phyloP scores from a whole-genome alignment of 1,140 invertebrate genomes.

The Sarcophaga bullata region DNA sequence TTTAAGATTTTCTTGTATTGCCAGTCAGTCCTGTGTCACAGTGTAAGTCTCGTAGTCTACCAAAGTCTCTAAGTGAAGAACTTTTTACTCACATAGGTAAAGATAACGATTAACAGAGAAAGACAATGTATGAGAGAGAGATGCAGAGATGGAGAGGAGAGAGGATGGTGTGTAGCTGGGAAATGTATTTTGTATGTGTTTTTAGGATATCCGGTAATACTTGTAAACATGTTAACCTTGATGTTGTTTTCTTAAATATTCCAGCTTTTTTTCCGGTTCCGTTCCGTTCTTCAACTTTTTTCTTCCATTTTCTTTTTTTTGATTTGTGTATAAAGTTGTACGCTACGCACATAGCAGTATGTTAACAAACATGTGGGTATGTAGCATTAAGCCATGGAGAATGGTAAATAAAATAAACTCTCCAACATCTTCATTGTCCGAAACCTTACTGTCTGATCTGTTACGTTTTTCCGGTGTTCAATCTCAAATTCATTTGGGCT shows the following conservation, averaged over 20 bases:
- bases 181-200: conserved; percentile 32
- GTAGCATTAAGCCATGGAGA: background rate
- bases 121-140: too few relatives aligned
- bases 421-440: background rate
- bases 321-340: too few relatives aligned
- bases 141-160: background rate
- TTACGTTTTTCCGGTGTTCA: too few relatives aligned
- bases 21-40: too few relatives aligned
- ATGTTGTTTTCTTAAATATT: conserved; percentile 28
- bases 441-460: background rate
- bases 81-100: too few relatives aligned
- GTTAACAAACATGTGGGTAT: background rate
- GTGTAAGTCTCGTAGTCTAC: too few relatives aligned
- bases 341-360: background rate
- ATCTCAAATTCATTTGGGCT: too few relatives aligned
- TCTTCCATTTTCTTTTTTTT: too few relatives aligned
- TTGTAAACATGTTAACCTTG: conserved; percentile 12
- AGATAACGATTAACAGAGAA: too few relatives aligned
- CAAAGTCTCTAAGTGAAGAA: too few relatives aligned
- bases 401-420: background rate
- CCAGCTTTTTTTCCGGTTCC: background rate
- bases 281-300: too few relatives aligned
- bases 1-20: background rate
- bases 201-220: conserved; percentile 32
- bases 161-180: too few relatives aligned